These are phyloP conservation scores for sheep (Ovis aries) DNA, from an alignment of 2,113 vertebrate genomes.

Conservation along the genomic window ARS-UI_Ramb_v3.0 NC_056055.1:130109001-130109500, in stretches of 20 bases:
- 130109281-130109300: neutral
- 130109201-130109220: neutral
- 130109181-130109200: neutral
- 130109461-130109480: neutral
- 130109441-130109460: neutral
- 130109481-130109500: neutral
- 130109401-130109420: neutral
- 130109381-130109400: neutral
- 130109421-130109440: neutral
- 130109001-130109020: neutral
- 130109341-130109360: neutral
- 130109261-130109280: neutral
- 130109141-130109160: neutral
- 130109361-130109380: neutral
- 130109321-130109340: slow-evolving; percentile 10
- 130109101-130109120: neutral
- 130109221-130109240: neutral
- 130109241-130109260: neutral
- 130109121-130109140: neutral
- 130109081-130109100: neutral
- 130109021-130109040: neutral
- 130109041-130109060: neutral
- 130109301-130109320: neutral
- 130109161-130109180: neutral
- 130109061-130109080: neutral